Percentiles rank a stretch among this genome's conserved stretches.
These are phyloP conservation scores for Philaethria dido DNA, from an alignment of 2,888 invertebrate genomes.

Conservation along the genomic window DNA sequence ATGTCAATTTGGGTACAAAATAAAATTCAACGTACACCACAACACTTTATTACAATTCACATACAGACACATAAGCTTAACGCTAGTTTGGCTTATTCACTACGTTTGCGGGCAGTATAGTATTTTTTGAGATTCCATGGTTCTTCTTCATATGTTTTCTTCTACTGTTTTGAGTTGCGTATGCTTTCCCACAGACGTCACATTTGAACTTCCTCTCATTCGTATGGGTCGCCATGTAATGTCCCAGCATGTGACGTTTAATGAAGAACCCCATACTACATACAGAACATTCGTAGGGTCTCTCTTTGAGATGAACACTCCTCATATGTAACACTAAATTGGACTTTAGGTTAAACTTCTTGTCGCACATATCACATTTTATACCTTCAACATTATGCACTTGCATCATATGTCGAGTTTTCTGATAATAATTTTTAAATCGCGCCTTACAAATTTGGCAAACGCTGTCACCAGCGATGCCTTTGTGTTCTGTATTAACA, in stretches of 20 bases:
- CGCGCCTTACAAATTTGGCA: conserved; percentile 76
- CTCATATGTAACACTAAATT: conserved; percentile 72
- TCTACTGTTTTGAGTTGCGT: conserved; percentile 73
- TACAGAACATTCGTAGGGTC: conserved; percentile 73
- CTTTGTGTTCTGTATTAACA: conserved; percentile 72
- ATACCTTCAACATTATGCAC: conserved; percentile 73
- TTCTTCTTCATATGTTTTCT: conserved; percentile 77
- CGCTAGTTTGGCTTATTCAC: conserved; percentile 32
- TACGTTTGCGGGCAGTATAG: conserved; percentile 39
- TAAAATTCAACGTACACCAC: conserved; percentile 27
- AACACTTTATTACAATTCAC: conserved; percentile 36
- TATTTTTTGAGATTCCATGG: conserved; percentile 61
- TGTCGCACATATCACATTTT: conserved; percentile 73
- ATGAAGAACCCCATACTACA: conserved; percentile 78
- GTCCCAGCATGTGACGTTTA: conserved; percentile 75
- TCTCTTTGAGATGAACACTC: conserved; percentile 72
- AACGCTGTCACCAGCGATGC: conserved; percentile 74
- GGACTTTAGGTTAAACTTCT: conserved; percentile 74
- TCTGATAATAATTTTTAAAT: conserved; percentile 77
- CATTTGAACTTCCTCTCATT: conserved; percentile 84
- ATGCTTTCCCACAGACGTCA: conserved; percentile 84
- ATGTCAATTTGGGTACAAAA: conserved; percentile 7
- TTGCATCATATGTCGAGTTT: conserved; percentile 75
- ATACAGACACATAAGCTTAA: conserved; percentile 30
- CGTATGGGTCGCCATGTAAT: conserved; percentile 76